Percentiles rank a stretch among this genome's conserved stretches.
Conservation (phyloP, 1,140 invertebrate species). For the Diorhabda carinulata region DNA sequence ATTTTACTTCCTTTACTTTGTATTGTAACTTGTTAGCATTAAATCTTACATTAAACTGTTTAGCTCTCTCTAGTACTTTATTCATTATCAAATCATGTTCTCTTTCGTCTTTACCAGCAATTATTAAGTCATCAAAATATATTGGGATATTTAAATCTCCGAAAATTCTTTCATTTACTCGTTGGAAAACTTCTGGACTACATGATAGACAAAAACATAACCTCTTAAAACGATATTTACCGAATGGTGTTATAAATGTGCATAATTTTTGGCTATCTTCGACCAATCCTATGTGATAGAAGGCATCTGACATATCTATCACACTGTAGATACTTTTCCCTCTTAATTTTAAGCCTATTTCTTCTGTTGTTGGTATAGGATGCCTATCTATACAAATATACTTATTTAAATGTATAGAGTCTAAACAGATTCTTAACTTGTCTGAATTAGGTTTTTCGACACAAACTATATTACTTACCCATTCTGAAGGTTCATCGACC, state of each 20-base stretch:
- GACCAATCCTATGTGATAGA: not conserved
- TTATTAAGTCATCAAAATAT: constrained; percentile 6
- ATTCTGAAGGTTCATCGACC: too few species aligned
- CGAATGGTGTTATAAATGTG: constrained; percentile 5
- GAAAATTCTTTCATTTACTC: not conserved
- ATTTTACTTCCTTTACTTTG: too few species aligned
- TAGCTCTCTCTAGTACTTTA: too few species aligned
- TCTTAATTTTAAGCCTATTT: constrained; percentile 3
- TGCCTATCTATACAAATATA: not conserved
- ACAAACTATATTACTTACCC: too few species aligned
- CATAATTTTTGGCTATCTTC: not conserved
- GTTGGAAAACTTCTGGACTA: constrained; percentile 3
- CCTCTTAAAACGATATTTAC: not conserved
- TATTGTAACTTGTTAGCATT: too few species aligned
- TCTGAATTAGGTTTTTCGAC: too few species aligned
- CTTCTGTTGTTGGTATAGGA: constrained; percentile 3
- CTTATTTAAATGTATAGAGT: too few species aligned
- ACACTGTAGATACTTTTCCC: not conserved
- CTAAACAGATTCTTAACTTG: too few species aligned
- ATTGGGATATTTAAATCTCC: not conserved
- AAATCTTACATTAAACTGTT: too few species aligned
- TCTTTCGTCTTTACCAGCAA: not conserved
- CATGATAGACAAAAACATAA: not conserved
- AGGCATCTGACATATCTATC: not conserved
- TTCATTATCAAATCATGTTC: not conserved